phyloP scores from a whole-genome alignment of 2,797 vertebrate genomes.

The Liparis tanakae region DNA sequence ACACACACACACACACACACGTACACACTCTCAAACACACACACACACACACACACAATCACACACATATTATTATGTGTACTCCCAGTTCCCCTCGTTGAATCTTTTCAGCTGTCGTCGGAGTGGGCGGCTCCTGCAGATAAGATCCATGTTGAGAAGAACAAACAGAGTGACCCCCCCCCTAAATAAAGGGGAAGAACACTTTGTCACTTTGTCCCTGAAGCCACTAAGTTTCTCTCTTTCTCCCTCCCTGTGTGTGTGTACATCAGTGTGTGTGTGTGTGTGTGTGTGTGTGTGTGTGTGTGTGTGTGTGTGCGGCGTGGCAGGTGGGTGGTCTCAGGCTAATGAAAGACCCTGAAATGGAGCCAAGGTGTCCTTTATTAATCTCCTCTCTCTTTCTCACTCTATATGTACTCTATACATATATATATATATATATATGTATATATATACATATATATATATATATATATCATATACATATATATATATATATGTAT shows the following conservation, averaged over 20 bases:
- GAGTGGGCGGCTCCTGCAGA: conserved; percentile 18
- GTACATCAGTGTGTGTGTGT: neutral
- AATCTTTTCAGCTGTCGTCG: conserved; percentile 31
- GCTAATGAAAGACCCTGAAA: conserved; percentile 62
- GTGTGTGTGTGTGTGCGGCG: conserved; percentile 7
- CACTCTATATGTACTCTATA: too few relatives aligned
- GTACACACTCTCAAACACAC: neutral
- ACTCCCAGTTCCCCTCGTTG: conserved; percentile 6
- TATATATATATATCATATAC: too few relatives aligned
- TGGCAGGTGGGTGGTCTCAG: conserved; percentile 44
- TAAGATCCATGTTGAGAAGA: conserved; percentile 29
- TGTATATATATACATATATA: too few relatives aligned
- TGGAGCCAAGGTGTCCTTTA: conserved; percentile 41
- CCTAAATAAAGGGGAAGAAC: conserved; percentile 28
- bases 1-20: conserved; percentile 28
- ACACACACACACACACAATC: neutral
- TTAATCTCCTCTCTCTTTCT: conserved; percentile 25
- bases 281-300: neutral
- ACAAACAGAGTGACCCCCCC: conserved; percentile 32
- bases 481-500: too few relatives aligned
- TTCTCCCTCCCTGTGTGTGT: conserved; percentile 9
- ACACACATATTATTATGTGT: neutral
- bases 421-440: too few relatives aligned
- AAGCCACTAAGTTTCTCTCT: conserved; percentile 46
- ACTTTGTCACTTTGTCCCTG: conserved; percentile 37